Conservation (phyloP, 1,140 invertebrate genomes). For the Hydropsyche tenuis region DNA sequence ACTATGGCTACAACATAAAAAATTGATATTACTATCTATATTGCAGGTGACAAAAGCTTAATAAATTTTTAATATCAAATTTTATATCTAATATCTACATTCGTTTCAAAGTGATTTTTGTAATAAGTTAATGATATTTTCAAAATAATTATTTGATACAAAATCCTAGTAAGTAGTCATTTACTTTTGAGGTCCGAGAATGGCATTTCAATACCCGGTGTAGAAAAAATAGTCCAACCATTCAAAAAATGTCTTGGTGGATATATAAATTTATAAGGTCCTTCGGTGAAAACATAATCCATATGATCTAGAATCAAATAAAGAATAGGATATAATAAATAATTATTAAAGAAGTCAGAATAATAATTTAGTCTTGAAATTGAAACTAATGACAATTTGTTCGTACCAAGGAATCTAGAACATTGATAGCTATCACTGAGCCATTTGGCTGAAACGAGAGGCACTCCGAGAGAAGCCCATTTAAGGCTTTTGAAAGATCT, state of each 20-base stretch:
- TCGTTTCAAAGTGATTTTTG: no score
- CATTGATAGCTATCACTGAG: constrained; percentile 23
- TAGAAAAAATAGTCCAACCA: constrained; percentile 33
- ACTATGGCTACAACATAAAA: no score
- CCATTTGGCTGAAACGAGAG: constrained; percentile 35
- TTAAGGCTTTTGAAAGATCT: constrained; percentile 40
- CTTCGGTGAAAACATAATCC: background rate
- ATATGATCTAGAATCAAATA: background rate
- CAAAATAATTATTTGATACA: no score
- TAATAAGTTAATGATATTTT: no score
- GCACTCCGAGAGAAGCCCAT: constrained; percentile 33
- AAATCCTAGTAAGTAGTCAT: no score
- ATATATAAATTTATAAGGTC: background rate
- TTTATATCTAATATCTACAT: no score
- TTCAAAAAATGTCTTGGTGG: constrained; percentile 24
- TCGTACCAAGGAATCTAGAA: constrained; percentile 28
- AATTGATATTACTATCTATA: no score
- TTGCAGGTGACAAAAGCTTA: no score
- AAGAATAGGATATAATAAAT: background rate
- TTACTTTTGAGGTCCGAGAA: no score
- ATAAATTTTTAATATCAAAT: no score
- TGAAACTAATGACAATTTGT: background rate
- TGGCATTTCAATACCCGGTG: no score
- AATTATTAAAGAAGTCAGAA: background rate
- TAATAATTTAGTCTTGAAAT: no score